phyloP scores from a whole-genome alignment of 23 tunicate genomes.

The Ciona savignyi region DNA sequence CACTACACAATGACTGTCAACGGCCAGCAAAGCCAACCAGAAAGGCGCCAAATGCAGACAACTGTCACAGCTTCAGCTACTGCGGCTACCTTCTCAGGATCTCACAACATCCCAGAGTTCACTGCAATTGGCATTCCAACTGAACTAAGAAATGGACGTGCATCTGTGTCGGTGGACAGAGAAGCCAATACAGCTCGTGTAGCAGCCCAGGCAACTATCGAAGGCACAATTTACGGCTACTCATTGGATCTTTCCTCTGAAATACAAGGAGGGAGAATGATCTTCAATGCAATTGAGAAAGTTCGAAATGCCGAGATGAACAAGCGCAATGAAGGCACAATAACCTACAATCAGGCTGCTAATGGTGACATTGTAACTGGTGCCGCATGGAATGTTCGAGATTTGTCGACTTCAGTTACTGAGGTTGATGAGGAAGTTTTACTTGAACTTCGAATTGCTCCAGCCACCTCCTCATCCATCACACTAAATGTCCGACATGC shows the following conservation, averaged over 20 bases:
- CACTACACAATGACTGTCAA: not conserved
- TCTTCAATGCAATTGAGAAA: not conserved
- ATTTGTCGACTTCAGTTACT: not conserved
- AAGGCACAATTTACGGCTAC: not conserved
- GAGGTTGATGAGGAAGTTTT: not conserved
- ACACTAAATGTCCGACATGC: not conserved
- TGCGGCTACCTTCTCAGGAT: not conserved
- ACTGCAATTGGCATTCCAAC: slow-evolving; percentile 5
- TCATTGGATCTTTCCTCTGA: not conserved
- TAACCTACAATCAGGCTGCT: not conserved
- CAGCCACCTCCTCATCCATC: not conserved
- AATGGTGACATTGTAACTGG: not conserved
- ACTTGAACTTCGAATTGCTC: not conserved
- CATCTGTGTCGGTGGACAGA: not conserved
- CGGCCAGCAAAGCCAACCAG: not conserved
- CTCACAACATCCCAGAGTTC: slow-evolving; percentile 27
- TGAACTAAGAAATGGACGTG: not conserved
- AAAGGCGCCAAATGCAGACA: not conserved
- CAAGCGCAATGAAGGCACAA: not conserved
- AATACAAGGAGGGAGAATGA: not conserved
- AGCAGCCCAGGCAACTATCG: not conserved
- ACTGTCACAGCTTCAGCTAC: not conserved
- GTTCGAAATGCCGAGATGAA: not conserved
- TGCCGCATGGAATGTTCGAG: not conserved
- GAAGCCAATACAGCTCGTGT: not conserved